Conservation (phyloP, 2,113 vertebrate genomes). For the Peromyscus polionotus region DNA sequence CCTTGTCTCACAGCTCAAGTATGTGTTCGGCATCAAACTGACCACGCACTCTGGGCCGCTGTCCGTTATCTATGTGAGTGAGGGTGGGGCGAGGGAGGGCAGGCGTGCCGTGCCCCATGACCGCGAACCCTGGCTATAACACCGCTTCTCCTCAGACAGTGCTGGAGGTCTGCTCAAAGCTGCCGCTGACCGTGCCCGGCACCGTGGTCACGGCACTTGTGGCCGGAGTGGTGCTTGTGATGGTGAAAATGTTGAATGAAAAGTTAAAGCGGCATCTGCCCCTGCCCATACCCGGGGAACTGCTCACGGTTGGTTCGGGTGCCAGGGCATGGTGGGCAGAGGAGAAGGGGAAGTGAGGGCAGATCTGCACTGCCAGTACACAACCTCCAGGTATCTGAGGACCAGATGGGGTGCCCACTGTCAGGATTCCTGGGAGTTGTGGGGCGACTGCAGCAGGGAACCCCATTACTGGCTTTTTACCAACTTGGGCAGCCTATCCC, state of each 20-base stretch:
- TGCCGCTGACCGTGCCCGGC: conserved; percentile 88
- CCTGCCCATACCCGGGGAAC: conserved; percentile 94
- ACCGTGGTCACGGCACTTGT: conserved; percentile 91
- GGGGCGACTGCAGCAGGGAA: neutral
- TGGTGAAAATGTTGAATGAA: conserved; percentile 92
- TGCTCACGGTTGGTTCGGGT: conserved; percentile 92
- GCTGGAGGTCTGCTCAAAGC: conserved; percentile 89
- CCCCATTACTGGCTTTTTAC: neutral
- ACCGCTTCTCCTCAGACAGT: conserved; percentile 86
- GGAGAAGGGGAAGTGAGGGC: neutral
- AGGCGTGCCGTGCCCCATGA: accelerated
- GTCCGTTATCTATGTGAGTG: conserved; percentile 93
- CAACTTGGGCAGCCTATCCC: neutral
- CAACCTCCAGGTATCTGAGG: neutral
- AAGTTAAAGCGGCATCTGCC: conserved; percentile 88
- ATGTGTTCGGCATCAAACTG: conserved; percentile 91
- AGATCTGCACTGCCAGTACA: neutral
- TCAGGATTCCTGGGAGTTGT: neutral
- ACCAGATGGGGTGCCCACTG: neutral
- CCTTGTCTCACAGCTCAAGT: conserved; percentile 96
- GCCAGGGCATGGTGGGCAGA: conserved; percentile 79
- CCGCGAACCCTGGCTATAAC: neutral
- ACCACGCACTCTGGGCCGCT: conserved; percentile 89
- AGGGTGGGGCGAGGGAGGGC: neutral
- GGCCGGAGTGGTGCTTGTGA: conserved; percentile 89